phyloP scores from a whole-genome alignment of 2,888 invertebrate species.

The Nudaria mundana region DNA sequence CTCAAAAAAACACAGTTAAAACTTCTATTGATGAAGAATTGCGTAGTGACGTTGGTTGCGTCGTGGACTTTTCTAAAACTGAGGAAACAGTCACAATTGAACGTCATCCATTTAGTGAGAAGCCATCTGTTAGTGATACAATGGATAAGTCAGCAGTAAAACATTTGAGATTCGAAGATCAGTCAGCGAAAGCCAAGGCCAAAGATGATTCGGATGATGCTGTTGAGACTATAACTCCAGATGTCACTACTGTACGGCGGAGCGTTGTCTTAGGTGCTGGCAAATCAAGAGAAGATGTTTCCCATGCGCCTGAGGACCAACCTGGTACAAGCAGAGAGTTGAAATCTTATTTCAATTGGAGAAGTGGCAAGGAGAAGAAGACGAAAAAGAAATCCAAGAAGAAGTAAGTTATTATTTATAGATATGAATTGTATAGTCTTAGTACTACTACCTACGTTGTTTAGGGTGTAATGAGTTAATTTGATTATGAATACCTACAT shows the following conservation, averaged over 20 bases:
- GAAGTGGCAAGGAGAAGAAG: slow-evolving; percentile 40
- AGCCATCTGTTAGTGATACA: not conserved
- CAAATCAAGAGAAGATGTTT: slow-evolving; percentile 19
- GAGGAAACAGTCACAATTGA: not conserved
- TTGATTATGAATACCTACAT: too few relatives aligned
- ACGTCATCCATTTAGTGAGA: not conserved
- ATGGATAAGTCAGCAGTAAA: slow-evolving; percentile 23
- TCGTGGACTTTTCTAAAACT: not conserved
- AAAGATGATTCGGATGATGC: slow-evolving; percentile 15
- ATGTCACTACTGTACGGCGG: slow-evolving; percentile 9
- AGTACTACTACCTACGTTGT: too few relatives aligned
- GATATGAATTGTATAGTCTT: too few relatives aligned
- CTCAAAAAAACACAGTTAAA: too few relatives aligned
- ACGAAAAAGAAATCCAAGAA: slow-evolving; percentile 32
- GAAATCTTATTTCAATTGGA: slow-evolving; percentile 45
- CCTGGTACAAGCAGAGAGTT: slow-evolving; percentile 39
- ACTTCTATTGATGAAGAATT: slow-evolving; percentile 52
- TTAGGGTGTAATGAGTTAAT: too few relatives aligned
- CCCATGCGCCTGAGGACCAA: slow-evolving; percentile 32
- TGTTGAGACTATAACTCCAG: not conserved
- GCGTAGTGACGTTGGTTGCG: slow-evolving; percentile 32
- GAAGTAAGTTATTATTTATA: not conserved
- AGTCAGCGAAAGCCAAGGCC: slow-evolving; percentile 39
- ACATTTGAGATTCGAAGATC: slow-evolving; percentile 56
- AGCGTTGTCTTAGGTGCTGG: slow-evolving; percentile 14